A percentile compares a stretch with the other conserved stretches of the same genome.
Evolutionary conservation across 2,113 vertebrate species (phyloP).

Genomic region (Alligator mississippiensis): DNA sequence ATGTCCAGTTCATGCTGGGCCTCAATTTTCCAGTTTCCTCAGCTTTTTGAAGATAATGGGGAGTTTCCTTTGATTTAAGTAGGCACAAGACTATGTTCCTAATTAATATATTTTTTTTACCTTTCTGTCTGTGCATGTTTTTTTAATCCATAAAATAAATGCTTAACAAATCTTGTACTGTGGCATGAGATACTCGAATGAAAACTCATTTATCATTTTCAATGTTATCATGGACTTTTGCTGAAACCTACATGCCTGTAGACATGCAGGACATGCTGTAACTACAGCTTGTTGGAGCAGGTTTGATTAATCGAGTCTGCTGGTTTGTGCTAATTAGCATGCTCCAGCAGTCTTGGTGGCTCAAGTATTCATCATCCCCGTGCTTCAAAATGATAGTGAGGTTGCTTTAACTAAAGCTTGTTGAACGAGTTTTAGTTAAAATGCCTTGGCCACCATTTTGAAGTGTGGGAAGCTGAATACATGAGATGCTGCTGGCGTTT

Average conservation of each 20-base stretch:
- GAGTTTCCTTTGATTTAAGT: not conserved
- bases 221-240: not conserved
- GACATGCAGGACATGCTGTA: too few species aligned
- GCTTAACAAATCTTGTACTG: not conserved
- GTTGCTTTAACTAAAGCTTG: too few species aligned
- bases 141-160: not conserved
- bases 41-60: not conserved
- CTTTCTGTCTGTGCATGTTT: not conserved
- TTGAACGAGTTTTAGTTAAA: too few species aligned
- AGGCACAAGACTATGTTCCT: not conserved
- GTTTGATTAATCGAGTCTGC: too few species aligned
- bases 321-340: too few species aligned
- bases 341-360: too few species aligned
- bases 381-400: too few species aligned
- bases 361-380: too few species aligned
- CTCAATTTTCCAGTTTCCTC: not conserved
- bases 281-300: too few species aligned
- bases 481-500: too few species aligned
- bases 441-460: too few species aligned
- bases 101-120: slow-evolving; percentile 14
- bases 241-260: not conserved
- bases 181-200: not conserved
- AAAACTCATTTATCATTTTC: not conserved
- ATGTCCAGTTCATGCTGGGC: not conserved
- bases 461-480: too few species aligned